Evolutionary conservation across 2,113 vertebrate genomes (phyloP).

Genomic region (Guaruba guarouba): DNA sequence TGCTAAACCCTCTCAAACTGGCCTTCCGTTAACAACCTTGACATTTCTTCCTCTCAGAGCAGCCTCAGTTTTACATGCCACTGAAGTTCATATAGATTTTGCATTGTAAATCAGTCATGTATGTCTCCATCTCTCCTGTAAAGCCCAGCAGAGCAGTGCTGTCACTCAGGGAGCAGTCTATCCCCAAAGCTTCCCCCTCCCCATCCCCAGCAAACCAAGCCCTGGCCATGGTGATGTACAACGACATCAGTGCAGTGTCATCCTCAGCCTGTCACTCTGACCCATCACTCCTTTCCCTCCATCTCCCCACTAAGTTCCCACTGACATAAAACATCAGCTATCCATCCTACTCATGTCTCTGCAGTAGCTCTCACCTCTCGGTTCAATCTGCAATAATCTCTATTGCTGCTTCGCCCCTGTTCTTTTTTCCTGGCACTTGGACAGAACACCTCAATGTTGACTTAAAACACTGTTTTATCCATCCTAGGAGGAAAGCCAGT

Average conservation of each 20-base stretch:
- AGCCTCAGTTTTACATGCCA: neutral
- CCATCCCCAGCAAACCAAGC: rapidly evolving
- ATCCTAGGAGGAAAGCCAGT: neutral
- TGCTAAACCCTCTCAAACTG: neutral
- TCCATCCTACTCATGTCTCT: neutral
- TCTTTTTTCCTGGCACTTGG: neutral
- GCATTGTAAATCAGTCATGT: neutral
- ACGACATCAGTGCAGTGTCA: rapidly evolving
- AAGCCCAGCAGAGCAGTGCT: neutral
- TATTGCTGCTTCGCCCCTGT: neutral
- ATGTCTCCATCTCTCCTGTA: neutral
- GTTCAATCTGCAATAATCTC: neutral
- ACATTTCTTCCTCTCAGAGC: neutral
- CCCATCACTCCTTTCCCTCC: neutral
- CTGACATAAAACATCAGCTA: neutral
- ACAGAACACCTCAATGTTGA: slow-evolving; percentile 6
- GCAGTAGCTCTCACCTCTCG: neutral
- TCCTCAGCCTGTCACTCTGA: neutral
- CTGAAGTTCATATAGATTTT: neutral
- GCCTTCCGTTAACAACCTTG: neutral
- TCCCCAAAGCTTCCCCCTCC: neutral
- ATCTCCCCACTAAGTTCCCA: neutral
- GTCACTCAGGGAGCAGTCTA: neutral
- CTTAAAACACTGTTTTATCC: neutral
- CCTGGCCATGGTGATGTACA: rapidly evolving